These are phyloP conservation scores for Ceraclea dissimilis DNA, from an alignment of 2,888 invertebrate species.

Conservation along the genomic window DNA sequence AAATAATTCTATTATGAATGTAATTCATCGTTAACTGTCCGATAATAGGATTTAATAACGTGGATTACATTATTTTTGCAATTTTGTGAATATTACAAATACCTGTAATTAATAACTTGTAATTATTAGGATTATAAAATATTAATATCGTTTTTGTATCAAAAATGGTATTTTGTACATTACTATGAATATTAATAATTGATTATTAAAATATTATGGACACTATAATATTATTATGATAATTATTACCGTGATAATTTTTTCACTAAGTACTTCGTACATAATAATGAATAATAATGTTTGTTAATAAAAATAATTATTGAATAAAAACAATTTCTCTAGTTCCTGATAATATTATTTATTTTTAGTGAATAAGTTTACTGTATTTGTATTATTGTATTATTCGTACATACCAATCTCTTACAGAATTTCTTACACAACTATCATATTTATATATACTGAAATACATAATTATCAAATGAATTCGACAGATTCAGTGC, in stretches of 20 bases:
- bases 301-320: slow-evolving; percentile 11
- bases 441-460: no score
- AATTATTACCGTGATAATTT: not conserved
- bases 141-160: slow-evolving; percentile 19
- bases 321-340: slow-evolving; percentile 11
- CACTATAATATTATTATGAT: no score
- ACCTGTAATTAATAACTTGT: no score
- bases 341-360: slow-evolving; percentile 20
- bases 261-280: not conserved
- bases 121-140: not conserved
- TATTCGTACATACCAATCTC: no score
- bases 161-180: slow-evolving; percentile 17
- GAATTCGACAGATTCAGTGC: no score
- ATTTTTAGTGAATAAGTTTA: slow-evolving; percentile 13
- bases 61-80: not conserved
- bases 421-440: no score
- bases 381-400: not conserved
- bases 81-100: no score
- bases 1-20: not conserved
- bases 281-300: slow-evolving; percentile 3
- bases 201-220: no score
- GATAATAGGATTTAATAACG: no score
- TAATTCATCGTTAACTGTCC: not conserved
- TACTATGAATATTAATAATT: no score
- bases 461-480: no score